Evolutionary conservation across 2,113 vertebrate genomes (phyloP), one percentile per base, ranked within the genome.

Genomic region (Pandion haliaetus): DNA sequence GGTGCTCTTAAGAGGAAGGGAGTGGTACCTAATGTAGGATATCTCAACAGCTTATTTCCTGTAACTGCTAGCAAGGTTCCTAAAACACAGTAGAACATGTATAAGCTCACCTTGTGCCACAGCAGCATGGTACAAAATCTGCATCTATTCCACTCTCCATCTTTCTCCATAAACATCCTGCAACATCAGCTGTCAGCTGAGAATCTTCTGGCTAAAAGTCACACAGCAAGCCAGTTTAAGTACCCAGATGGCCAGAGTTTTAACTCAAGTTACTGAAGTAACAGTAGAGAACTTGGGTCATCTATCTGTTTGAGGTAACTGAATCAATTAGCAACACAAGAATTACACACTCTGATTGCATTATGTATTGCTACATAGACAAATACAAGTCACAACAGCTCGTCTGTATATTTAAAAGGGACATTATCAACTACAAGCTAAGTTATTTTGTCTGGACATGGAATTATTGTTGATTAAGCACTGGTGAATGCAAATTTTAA

Each of bases 191-290:
- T 86, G 71, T 58, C 77, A 84, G 59, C 50, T 71, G 70, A 90
- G n/a, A 59, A 67, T 76, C 23, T 57, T 24, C 80, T 61, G 5
- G 4, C 71, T 40, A 49, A 9, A 84, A 70, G 49, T 34, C 54
- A 66, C 49, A 88, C 31, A 83, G 38, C 42, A 88, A 93, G 86
- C 36, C 88, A 96, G 93, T 95, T 95, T 92, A 95, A 95, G 94
- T 91, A 94, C 57, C 69, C 49, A 65, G 94, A 92, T 87, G 88
- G 73, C 89, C 88, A 94, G 93, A 95, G 86, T 79, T 94, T 72
- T 85, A 91, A 49, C 81, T 61, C 45, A 76, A 69, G n/a, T 55
- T 70, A 66, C 17, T 82, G 4, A 70, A 87, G 62, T n/a, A 72
- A 62, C 19, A 65, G 38, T 11, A 24, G 61, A 67, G 47, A 90